phyloP scores from a whole-genome alignment of 2,113 vertebrate species.

The Balaenoptera acutorostrata region DNA sequence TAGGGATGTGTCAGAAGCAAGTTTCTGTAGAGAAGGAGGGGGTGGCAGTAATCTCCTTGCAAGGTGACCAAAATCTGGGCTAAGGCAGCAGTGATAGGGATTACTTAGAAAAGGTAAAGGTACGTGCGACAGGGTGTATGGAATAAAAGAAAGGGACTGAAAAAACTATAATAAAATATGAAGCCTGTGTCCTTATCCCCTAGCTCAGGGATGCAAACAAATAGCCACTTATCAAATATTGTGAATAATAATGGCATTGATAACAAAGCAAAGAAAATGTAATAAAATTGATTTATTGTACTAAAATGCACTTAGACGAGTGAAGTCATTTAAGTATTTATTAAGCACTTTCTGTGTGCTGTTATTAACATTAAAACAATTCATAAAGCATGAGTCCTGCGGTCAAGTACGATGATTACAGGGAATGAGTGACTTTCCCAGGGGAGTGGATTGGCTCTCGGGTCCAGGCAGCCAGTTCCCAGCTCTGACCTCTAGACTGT shows the following conservation, averaged over 20 bases:
- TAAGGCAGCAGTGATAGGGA: too few relatives aligned
- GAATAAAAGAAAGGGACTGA: not conserved
- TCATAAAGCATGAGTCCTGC: not conserved
- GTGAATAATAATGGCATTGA: not conserved
- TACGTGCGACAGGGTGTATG: not conserved
- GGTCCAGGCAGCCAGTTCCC: not conserved
- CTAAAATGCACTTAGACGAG: not conserved
- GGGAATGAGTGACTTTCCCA: not conserved
- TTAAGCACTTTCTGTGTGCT: not conserved
- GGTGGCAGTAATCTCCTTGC: not conserved
- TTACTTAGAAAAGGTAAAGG: not conserved
- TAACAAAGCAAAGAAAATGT: conserved; percentile 6
- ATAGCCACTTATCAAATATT: not conserved
- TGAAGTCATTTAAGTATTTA: not conserved
- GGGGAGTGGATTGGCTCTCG: too few relatives aligned
- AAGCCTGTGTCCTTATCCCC: not conserved
- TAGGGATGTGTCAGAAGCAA: not conserved
- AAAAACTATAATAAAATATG: not conserved
- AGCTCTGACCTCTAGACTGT: not conserved
- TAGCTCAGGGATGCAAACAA: not conserved
- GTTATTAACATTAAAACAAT: not conserved
- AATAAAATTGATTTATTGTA: not conserved
- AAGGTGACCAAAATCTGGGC: not conserved
- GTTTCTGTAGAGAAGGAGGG: not conserved
- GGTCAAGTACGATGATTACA: not conserved